A percentile compares a stretch with the other conserved stretches of the same genome.
These are phyloP conservation scores for Psilopogon haemacephalus DNA, from an alignment of 2,113 vertebrate species.

Conservation along the genomic window DNA sequence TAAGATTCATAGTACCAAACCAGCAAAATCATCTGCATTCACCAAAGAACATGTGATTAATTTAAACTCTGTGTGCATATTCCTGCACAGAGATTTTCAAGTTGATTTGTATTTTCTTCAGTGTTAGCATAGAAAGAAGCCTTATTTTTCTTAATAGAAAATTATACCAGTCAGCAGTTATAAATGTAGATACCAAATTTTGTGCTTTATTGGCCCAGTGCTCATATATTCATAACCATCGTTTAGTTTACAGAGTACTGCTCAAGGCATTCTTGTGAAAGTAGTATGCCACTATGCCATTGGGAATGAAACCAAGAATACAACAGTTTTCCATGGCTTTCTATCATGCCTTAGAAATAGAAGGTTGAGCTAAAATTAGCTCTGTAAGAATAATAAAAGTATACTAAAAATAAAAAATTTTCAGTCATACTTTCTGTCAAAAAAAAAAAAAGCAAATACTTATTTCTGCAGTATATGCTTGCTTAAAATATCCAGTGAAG, in stretches of 20 bases:
- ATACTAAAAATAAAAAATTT: constrained; percentile 53
- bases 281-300: neutral
- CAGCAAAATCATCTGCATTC: neutral
- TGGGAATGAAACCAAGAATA: constrained; percentile 38
- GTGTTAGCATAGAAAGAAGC: neutral
- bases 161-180: neutral
- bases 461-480: neutral
- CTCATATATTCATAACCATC: neutral
- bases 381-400: constrained; percentile 17
- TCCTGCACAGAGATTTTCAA: neutral
- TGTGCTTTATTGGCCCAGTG: neutral
- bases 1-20: neutral
- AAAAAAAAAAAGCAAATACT: neutral
- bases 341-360: neutral
- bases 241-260: constrained; percentile 47
- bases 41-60: neutral
- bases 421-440: neutral
- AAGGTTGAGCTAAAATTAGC: constrained; percentile 40
- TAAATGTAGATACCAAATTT: constrained; percentile 38
- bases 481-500: constrained; percentile 33
- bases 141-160: neutral
- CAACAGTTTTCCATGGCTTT: neutral
- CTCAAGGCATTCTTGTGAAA: neutral
- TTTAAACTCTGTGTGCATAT: neutral
- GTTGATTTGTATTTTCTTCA: neutral